A percentile compares a stretch with the other conserved stretches of the same genome.
Evolutionary conservation across 1,140 invertebrate genomes (phyloP).

Genomic region (Harlomillsia oculata): DNA sequence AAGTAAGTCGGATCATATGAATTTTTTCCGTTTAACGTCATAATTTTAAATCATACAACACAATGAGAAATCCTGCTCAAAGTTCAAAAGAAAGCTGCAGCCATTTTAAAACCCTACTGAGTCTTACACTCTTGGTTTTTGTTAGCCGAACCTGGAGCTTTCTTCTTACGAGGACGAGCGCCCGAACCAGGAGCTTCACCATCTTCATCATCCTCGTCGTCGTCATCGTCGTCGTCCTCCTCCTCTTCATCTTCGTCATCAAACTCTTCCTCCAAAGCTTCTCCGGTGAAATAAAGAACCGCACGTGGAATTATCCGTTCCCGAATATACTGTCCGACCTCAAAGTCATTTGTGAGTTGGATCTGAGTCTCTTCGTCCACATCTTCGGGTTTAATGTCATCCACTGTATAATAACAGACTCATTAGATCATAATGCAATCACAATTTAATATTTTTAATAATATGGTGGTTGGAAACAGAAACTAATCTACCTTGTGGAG

Average conservation of each 20-base stretch:
- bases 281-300: conserved; percentile 83
- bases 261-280: conserved; percentile 27
- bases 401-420: conserved; percentile 50
- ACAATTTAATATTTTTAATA: background rate
- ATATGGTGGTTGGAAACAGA: background rate
- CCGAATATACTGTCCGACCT: conserved; percentile 94
- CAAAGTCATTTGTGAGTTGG: conserved; percentile 82
- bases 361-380: conserved; percentile 65
- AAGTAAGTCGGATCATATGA: background rate
- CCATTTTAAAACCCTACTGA: conserved; percentile 19
- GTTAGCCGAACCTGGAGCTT: conserved; percentile 5
- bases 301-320: conserved; percentile 86
- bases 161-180: no score
- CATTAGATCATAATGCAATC: conserved; percentile 19
- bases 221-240: conserved; percentile 26
- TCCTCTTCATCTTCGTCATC: conserved; percentile 35
- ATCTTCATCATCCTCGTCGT: conserved; percentile 26
- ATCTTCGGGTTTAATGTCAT: no score
- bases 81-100: no score
- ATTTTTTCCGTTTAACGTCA: background rate
- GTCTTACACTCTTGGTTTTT: conserved; percentile 30
- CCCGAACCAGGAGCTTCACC: conserved; percentile 12
- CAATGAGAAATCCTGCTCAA: no score
- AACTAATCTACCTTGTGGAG: conserved; percentile 56
- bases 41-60: no score